phyloP scores from a whole-genome alignment of 2,113 vertebrate species.

The Polyodon spathula region DNA sequence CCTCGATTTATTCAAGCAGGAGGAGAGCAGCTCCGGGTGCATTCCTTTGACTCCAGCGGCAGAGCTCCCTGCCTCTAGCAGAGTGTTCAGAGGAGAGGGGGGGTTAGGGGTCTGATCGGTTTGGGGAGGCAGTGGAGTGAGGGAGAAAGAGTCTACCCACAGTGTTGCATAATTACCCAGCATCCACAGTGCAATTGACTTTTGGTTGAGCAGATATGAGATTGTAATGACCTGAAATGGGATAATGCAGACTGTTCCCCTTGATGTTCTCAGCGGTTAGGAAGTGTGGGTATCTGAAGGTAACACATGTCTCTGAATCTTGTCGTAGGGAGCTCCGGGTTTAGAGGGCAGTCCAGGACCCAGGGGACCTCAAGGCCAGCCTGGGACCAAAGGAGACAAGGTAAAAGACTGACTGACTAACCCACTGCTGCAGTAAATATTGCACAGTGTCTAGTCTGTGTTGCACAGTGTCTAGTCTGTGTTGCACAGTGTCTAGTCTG shows the following conservation, averaged over 20 bases:
- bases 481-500: too few relatives aligned
- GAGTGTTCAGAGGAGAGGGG: too few relatives aligned
- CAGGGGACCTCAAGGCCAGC: constrained; percentile 56
- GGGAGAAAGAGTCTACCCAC: constrained; percentile 39
- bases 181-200: too few relatives aligned
- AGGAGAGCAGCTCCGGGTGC: too few relatives aligned
- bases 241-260: constrained; percentile 18
- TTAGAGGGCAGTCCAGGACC: constrained; percentile 49
- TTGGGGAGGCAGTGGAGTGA: constrained; percentile 44
- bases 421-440: neutral
- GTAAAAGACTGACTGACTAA: constrained; percentile 43
- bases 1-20: too few relatives aligned
- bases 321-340: constrained; percentile 66
- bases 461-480: neutral
- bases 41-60: too few relatives aligned
- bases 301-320: constrained; percentile 16
- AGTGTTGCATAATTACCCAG: too few relatives aligned
- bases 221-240: too few relatives aligned
- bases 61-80: too few relatives aligned
- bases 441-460: neutral
- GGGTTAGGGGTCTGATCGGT: too few relatives aligned
- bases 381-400: constrained; percentile 79
- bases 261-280: neutral
- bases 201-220: too few relatives aligned
- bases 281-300: neutral